Evolutionary conservation across 2,888 invertebrate genomes (phyloP), one percentile per base, ranked within the genome.

Genomic region (Sussaba pulchella): DNA sequence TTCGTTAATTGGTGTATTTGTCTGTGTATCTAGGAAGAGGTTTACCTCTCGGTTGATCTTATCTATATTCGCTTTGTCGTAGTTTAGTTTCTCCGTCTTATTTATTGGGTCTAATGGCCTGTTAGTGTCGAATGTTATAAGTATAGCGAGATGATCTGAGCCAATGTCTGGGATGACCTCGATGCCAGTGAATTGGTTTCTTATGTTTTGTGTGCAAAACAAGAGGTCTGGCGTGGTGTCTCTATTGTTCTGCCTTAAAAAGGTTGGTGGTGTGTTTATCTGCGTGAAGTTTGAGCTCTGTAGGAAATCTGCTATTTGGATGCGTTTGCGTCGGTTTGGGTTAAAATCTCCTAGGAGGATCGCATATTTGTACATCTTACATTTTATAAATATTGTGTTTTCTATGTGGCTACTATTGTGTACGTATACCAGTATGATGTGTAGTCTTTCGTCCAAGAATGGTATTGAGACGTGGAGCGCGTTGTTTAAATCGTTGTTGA

Each of bases 371-470:
- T 31, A 71, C 31, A n/a, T 6, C 24, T 71, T 71, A 14, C 47
- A 14, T 47, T 61, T 61, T 5, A n/a, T 47, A 1, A 61, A 19
- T 19, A 71, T 43, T 19, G 61, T 36, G n/a, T 71, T 70, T 70
- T 70, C 59, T 17, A 70, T 70, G 12, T n/a, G 2, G 19, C 57
- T 39, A 12, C 12, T 19, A 43, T 45, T 61, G 14, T 76, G 69
- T 10, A 70, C 31, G 17, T 76, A 76, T 4, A 76, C 41, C 10
- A 76, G n/a, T 4, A 76, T 52, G 10, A 76, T 69, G 24, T 76
- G 76, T 17, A 76, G 31, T n/a, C 69, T 47, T 14, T 69, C 50
- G 1, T 76, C 69, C 21, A 39, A 17, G 12, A 36, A 76, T 2
- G 76, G 66, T 21, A 69, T n/a, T 10, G 69, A 59, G 8, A 61